Conservation (phyloP, 2,797 vertebrate genomes). For the Myripristis murdjan region DNA sequence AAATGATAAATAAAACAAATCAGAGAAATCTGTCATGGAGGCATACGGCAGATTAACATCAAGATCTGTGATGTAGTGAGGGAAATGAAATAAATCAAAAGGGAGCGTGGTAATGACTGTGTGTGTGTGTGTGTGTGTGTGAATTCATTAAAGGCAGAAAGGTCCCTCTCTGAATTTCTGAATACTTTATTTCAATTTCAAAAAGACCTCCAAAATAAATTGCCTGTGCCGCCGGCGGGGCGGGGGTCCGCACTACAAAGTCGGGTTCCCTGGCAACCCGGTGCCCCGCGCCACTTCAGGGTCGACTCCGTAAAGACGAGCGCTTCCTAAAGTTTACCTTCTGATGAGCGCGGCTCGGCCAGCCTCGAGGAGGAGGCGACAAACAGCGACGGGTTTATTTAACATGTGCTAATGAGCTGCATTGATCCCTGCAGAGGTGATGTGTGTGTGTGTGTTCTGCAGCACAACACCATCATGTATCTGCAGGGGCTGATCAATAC, state of each 20-base stretch:
- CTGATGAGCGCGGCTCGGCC: slow-evolving; percentile 41
- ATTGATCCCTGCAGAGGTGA: too few relatives aligned
- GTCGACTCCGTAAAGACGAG: slow-evolving; percentile 45
- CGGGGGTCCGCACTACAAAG: slow-evolving; percentile 64
- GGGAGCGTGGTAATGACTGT: slow-evolving; percentile 26
- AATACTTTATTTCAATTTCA: slow-evolving; percentile 78
- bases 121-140: not conserved
- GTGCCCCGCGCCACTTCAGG: slow-evolving; percentile 50
- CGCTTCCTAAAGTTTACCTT: slow-evolving; percentile 36
- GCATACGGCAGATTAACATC: not conserved
- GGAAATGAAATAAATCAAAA: slow-evolving; percentile 28
- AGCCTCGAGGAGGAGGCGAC: slow-evolving; percentile 40
- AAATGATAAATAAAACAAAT: too few relatives aligned
- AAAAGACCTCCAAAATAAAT: slow-evolving; percentile 72
- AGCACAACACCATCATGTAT: too few relatives aligned
- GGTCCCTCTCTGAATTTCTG: slow-evolving; percentile 59
- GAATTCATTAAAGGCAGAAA: slow-evolving; percentile 48
- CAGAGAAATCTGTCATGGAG: too few relatives aligned
- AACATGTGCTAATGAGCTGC: too few relatives aligned
- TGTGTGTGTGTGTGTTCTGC: too few relatives aligned
- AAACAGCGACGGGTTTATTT: too few relatives aligned
- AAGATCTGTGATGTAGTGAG: slow-evolving; percentile 8
- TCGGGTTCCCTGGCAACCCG: slow-evolving; percentile 67
- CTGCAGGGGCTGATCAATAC: too few relatives aligned
- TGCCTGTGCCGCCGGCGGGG: slow-evolving; percentile 44